These are phyloP conservation scores for Cinclus mexicanus DNA, from an alignment of 2,113 vertebrate genomes.

Conservation along the genomic window DNA sequence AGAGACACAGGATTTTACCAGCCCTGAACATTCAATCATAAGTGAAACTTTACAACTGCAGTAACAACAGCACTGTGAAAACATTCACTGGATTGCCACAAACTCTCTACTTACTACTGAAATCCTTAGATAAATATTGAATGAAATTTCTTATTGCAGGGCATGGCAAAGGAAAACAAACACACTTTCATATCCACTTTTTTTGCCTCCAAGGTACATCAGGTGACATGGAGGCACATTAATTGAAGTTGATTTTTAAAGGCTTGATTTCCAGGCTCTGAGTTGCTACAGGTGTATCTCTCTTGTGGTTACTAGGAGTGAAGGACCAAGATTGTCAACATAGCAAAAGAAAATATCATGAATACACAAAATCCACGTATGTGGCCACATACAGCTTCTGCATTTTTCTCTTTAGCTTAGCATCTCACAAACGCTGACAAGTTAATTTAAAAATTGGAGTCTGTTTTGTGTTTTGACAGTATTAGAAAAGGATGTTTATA, in stretches of 20 bases:
- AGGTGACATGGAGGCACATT: constrained; percentile 3
- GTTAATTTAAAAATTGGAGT: constrained; percentile 4
- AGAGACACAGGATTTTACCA: constrained; percentile 59
- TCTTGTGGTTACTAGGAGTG: constrained; percentile 20
- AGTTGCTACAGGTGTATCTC: constrained; percentile 64
- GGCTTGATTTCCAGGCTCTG: constrained; percentile 41
- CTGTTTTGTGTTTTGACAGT: constrained; percentile 8
- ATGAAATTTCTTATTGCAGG: constrained; percentile 66
- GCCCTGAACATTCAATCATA: constrained; percentile 47
- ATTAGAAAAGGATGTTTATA: constrained; percentile 20
- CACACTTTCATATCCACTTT: constrained; percentile 59
- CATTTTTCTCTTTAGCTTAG: constrained; percentile 19
- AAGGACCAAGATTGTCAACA: not conserved
- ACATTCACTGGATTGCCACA: constrained; percentile 67
- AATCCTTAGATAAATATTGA: constrained; percentile 72
- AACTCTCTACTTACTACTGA: constrained; percentile 66
- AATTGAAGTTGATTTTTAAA: constrained; percentile 61
- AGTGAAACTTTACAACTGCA: constrained; percentile 66
- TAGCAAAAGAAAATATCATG: constrained; percentile 36
- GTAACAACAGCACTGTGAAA: constrained; percentile 62
- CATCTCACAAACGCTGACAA: not conserved
- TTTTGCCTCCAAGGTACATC: constrained; percentile 30
- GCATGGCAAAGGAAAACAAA: constrained; percentile 71
- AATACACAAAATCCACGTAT: not conserved
- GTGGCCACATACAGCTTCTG: not conserved